A percentile compares a stretch with the other conserved stretches of the same genome.
These are phyloP conservation scores for Meganola albula DNA, from an alignment of 2,888 invertebrate genomes.

Conservation along the genomic window DNA sequence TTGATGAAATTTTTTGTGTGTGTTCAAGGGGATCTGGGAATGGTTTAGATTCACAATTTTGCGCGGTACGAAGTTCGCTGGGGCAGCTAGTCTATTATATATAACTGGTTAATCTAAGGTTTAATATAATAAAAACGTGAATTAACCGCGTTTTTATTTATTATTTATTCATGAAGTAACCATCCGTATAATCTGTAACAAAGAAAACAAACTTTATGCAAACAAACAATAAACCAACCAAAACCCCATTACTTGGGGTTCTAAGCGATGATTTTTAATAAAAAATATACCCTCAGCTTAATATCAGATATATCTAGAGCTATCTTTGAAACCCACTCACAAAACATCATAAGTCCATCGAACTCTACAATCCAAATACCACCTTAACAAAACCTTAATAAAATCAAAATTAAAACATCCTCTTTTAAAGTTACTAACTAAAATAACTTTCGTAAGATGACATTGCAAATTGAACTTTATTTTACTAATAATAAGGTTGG, in stretches of 20 bases:
- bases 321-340: conserved; percentile 19
- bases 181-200: conserved; percentile 20
- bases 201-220: conserved; percentile 26
- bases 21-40: too few species aligned
- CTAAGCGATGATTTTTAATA: conserved; percentile 70
- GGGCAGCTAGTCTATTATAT: too few species aligned
- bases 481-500: background rate
- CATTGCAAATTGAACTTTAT: conserved; percentile 9
- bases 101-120: too few species aligned
- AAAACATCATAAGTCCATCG: conserved; percentile 7
- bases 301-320: conserved; percentile 55
- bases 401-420: conserved; percentile 4
- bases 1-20: too few species aligned
- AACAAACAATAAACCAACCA: conserved; percentile 44
- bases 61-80: too few species aligned
- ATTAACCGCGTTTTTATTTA: too few species aligned
- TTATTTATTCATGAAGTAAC: too few species aligned
- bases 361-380: conserved; percentile 1
- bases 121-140: too few species aligned
- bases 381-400: background rate
- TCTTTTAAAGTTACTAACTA: background rate
- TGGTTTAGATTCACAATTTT: too few species aligned
- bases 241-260: conserved; percentile 40
- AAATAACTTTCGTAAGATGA: too few species aligned
- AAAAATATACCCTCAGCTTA: conserved; percentile 59